phyloP scores from a whole-genome alignment of 1,140 invertebrate species.

The Euura saliciscinereae region DNA sequence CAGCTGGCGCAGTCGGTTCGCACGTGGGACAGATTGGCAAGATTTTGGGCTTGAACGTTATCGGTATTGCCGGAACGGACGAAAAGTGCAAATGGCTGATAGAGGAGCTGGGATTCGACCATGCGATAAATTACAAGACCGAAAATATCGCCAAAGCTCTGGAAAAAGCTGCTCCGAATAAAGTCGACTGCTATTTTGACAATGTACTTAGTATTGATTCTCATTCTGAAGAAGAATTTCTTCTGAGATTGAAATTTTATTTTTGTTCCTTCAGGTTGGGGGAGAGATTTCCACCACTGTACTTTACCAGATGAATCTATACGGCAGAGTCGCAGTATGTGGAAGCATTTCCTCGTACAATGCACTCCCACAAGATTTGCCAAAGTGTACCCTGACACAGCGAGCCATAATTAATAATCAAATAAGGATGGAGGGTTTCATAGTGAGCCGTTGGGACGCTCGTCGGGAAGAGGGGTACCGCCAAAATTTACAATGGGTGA shows the following conservation, averaged over 20 bases:
- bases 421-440: conserved; percentile 71
- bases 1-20: conserved; percentile 68
- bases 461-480: conserved; percentile 66
- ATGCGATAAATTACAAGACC: conserved; percentile 69
- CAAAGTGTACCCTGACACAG: conserved; percentile 37
- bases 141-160: conserved; percentile 58
- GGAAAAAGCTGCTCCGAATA: conserved; percentile 58
- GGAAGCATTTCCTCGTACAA: conserved; percentile 69
- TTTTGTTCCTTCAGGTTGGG: conserved; percentile 46
- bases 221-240: too few species aligned
- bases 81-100: conserved; percentile 68
- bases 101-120: conserved; percentile 66
- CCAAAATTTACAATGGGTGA: conserved; percentile 66
- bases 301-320: conserved; percentile 52
- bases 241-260: too few species aligned
- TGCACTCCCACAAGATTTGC: conserved; percentile 36
- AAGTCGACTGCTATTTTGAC: conserved; percentile 65
- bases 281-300: conserved; percentile 52
- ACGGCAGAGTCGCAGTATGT: conserved; percentile 68
- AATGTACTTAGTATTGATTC: conserved; percentile 51
- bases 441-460: conserved; percentile 64
- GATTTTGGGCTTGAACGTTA: conserved; percentile 61
- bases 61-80: conserved; percentile 68
- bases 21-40: conserved; percentile 70
- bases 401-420: conserved; percentile 55